Percentiles rank a stretch among this genome's conserved stretches.
Evolutionary conservation across 2,888 invertebrate species (phyloP).

Genomic region (Cephus nigrinus): DNA sequence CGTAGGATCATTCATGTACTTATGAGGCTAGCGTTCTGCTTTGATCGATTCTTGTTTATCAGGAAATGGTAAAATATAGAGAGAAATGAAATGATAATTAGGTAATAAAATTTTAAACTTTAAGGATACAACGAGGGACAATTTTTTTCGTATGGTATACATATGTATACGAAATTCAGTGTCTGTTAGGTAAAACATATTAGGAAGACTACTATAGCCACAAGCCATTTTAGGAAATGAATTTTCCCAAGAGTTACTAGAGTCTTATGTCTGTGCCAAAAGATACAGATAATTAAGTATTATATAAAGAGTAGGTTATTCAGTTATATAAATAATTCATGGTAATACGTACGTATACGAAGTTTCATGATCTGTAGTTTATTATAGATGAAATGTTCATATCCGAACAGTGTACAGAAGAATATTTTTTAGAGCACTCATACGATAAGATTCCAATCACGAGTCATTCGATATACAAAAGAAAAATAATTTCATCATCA

Average conservation of each 20-base stretch:
- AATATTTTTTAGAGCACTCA: neutral
- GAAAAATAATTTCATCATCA: neutral
- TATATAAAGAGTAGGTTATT: too few species aligned
- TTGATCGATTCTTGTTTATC: neutral
- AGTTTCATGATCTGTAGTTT: neutral
- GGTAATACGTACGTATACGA: neutral
- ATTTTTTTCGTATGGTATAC: neutral
- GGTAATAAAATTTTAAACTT: neutral
- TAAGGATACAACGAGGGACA: neutral
- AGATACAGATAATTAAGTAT: neutral
- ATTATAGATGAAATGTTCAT: neutral
- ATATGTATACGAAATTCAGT: neutral
- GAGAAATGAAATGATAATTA: neutral
- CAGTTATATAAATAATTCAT: too few species aligned
- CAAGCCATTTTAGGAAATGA: neutral
- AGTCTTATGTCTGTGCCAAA: neutral
- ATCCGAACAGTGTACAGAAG: neutral
- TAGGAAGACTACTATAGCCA: neutral
- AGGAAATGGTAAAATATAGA: neutral
- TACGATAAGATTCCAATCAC: neutral
- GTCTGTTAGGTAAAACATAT: neutral
- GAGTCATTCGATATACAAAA: neutral
- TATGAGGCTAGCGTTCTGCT: constrained; percentile 26
- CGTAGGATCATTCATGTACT: constrained; percentile 40
- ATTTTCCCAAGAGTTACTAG: neutral